Conservation (phyloP, 2,797 vertebrate genomes). For the Thalassophryne amazonica region DNA sequence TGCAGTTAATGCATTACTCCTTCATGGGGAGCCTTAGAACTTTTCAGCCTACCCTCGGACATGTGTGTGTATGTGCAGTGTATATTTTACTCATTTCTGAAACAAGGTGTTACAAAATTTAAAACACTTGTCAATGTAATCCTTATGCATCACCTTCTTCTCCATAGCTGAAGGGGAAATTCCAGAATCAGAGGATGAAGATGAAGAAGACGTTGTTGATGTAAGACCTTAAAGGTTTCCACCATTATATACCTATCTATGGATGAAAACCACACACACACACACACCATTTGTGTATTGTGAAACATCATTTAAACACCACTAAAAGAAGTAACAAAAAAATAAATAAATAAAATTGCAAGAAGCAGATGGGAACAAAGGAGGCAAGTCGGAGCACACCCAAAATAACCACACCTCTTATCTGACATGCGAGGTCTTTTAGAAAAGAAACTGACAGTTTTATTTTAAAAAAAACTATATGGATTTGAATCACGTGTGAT, state of each 20-base stretch:
- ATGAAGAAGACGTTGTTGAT: conserved; percentile 83
- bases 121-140: neutral
- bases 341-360: neutral
- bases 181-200: conserved; percentile 87
- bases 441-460: too few species aligned
- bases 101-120: too few species aligned
- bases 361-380: neutral
- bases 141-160: neutral
- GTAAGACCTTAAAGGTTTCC: conserved; percentile 28
- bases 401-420: neutral
- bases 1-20: too few species aligned
- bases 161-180: conserved; percentile 81
- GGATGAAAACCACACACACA: neutral
- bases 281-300: neutral
- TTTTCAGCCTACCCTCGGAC: too few species aligned
- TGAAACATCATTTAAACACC: neutral
- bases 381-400: neutral
- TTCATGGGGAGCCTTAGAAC: too few species aligned
- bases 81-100: too few species aligned
- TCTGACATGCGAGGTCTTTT: too few species aligned
- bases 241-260: neutral
- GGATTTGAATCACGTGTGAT: too few species aligned
- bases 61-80: too few species aligned
- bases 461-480: too few species aligned
- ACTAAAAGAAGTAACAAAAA: too few species aligned